These are phyloP conservation scores for Dreissena rostriformis DNA, from an alignment of 1,140 invertebrate genomes.

Conservation along the genomic window DNA sequence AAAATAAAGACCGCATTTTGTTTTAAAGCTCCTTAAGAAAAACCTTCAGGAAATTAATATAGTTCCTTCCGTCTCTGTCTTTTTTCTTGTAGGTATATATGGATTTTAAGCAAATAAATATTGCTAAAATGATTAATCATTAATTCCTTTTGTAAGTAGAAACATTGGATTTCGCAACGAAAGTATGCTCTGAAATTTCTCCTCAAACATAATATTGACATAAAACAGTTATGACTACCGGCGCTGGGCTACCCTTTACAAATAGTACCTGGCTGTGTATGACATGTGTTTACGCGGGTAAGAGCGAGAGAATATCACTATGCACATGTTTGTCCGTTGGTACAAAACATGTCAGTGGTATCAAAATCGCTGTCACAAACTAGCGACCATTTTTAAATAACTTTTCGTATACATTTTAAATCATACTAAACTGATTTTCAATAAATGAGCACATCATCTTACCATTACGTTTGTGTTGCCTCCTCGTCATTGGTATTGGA, in stretches of 20 bases:
- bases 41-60: neutral
- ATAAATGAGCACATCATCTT: neutral
- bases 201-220: no score
- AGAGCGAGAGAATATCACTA: no score
- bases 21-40: neutral
- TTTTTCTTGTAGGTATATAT: neutral
- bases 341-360: neutral
- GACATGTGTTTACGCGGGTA: no score
- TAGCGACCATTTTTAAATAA: neutral
- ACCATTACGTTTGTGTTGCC: neutral
- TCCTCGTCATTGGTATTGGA: neutral
- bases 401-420: neutral
- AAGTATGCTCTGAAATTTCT: no score
- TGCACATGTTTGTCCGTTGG: neutral
- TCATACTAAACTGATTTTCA: neutral
- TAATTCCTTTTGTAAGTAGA: no score
- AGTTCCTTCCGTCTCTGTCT: neutral
- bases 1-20: neutral
- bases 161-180: no score
- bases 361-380: neutral
- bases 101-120: neutral
- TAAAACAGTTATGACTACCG: no score
- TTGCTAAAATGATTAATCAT: no score
- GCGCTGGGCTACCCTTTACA: no score
- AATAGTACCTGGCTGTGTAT: no score